Percentiles rank a stretch among this genome's conserved stretches.
Conservation (phyloP, 2,797 vertebrate species). For the Gadopsis bispinosus region DNA sequence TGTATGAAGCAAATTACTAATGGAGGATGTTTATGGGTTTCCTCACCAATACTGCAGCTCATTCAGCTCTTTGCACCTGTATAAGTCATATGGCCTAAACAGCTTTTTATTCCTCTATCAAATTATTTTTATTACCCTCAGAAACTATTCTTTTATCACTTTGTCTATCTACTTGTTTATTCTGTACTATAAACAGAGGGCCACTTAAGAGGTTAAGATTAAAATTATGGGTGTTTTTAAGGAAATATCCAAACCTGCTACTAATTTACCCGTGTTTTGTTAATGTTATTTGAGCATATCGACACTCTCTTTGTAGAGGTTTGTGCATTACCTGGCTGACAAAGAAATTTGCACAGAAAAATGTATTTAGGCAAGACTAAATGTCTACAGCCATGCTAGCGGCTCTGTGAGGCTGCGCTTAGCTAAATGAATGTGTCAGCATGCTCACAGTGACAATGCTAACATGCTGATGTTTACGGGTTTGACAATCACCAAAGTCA, state of each 20-base stretch:
- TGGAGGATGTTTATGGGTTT: conserved; percentile 24
- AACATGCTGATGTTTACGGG: background rate
- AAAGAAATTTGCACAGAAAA: background rate
- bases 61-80: background rate
- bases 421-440: too few relatives aligned
- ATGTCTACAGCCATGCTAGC: background rate
- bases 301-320: background rate
- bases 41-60: conserved; percentile 17
- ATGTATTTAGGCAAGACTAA: background rate
- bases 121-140: conserved; percentile 27
- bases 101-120: conserved; percentile 28
- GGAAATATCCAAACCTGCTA: background rate
- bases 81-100: conserved; percentile 11
- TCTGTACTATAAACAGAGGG: background rate
- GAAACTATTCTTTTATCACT: conserved; percentile 18
- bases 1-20: conserved; percentile 34
- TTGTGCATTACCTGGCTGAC: background rate
- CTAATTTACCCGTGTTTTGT: background rate
- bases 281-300: background rate
- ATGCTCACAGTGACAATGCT: too few relatives aligned
- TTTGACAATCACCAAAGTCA: background rate
- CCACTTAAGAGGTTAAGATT: conserved; percentile 11
- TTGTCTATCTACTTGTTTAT: conserved; percentile 13
- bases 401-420: background rate
- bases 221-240: background rate